Evolutionary conservation across 2,113 vertebrate species (phyloP).

Genomic region (Calyptommatus sinebrachiatus): DNA sequence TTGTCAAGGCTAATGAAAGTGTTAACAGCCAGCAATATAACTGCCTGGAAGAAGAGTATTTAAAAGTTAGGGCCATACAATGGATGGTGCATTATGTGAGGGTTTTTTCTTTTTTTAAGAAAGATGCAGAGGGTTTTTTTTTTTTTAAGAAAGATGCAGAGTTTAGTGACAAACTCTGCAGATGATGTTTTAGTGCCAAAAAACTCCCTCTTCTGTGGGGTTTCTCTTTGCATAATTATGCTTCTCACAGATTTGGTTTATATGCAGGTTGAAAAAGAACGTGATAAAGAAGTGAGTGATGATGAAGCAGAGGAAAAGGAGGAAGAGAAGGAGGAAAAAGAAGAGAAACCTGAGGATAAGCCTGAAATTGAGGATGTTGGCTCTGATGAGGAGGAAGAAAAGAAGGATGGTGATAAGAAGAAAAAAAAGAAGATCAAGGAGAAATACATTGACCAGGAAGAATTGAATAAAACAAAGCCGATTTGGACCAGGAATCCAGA

Average conservation of each 20-base stretch:
- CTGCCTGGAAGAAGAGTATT: no score
- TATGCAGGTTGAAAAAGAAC: slow-evolving; percentile 80
- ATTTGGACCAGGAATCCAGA: slow-evolving; percentile 96
- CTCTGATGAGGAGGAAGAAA: slow-evolving; percentile 83
- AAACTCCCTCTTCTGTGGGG: no score
- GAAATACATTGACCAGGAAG: slow-evolving; percentile 79
- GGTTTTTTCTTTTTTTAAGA: no score
- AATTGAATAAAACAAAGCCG: slow-evolving; percentile 72
- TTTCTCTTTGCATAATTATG: no score
- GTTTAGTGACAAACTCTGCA: no score
- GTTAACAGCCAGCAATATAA: no score
- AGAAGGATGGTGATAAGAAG: slow-evolving; percentile 79
- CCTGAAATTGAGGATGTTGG: slow-evolving; percentile 85
- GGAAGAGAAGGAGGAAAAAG: slow-evolving; percentile 59
- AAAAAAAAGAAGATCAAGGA: slow-evolving; percentile 80
- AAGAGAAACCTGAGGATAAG: slow-evolving; percentile 72
- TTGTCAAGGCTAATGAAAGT: no score
- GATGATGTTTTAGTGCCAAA: no score
- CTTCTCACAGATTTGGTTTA: background rate
- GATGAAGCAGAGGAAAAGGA: slow-evolving; percentile 84
- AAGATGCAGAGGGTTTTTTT: no score
- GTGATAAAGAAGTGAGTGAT: slow-evolving; percentile 84
- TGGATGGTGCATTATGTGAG: no score
- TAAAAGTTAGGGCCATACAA: no score
- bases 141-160: no score